Percentiles rank a stretch among this genome's conserved stretches.
Conservation (phyloP, 1,140 invertebrate genomes). For the Probaryconus sp. region DNA sequence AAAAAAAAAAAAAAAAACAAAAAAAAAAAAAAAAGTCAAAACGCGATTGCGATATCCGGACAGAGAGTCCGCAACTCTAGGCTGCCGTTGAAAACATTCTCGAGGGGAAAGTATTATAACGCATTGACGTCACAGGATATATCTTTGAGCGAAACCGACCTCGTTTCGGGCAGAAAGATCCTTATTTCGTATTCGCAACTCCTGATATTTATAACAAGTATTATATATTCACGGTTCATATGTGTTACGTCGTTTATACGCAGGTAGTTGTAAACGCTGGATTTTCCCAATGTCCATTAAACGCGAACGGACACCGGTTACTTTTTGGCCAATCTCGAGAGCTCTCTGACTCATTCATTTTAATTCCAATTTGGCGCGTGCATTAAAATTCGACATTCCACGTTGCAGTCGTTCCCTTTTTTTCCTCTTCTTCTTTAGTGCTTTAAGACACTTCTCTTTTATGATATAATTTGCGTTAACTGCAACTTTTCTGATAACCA, state of each 20-base stretch:
- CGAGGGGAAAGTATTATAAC: slow-evolving; percentile 71
- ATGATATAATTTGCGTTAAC: too few species aligned
- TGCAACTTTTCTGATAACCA: too few species aligned
- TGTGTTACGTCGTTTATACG: too few species aligned
- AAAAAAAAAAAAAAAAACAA: slow-evolving; percentile 18
- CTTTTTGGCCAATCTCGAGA: slow-evolving; percentile 11
- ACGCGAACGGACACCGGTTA: not conserved
- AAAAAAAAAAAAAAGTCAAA: slow-evolving; percentile 5
- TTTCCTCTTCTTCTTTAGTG: not conserved
- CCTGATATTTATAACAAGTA: slow-evolving; percentile 10
- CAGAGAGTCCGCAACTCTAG: slow-evolving; percentile 24
- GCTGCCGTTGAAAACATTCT: slow-evolving; percentile 61
- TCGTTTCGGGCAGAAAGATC: slow-evolving; percentile 67
- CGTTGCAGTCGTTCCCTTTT: not conserved
- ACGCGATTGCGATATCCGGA: slow-evolving; percentile 37
- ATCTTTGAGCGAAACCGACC: slow-evolving; percentile 68
- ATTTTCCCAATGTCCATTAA: slow-evolving; percentile 33
- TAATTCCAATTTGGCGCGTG: slow-evolving; percentile 7
- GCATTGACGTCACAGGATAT: slow-evolving; percentile 72
- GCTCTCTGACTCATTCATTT: slow-evolving; percentile 22
- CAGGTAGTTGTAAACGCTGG: too few species aligned
- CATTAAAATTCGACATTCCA: not conserved
- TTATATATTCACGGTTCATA: slow-evolving; percentile 21
- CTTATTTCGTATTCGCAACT: slow-evolving; percentile 34
- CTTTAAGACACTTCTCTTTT: too few species aligned